Evolutionary conservation across 2,113 vertebrate genomes (phyloP), one percentile per base, ranked within the genome.

Genomic region (Synchiropus splendidus): DNA sequence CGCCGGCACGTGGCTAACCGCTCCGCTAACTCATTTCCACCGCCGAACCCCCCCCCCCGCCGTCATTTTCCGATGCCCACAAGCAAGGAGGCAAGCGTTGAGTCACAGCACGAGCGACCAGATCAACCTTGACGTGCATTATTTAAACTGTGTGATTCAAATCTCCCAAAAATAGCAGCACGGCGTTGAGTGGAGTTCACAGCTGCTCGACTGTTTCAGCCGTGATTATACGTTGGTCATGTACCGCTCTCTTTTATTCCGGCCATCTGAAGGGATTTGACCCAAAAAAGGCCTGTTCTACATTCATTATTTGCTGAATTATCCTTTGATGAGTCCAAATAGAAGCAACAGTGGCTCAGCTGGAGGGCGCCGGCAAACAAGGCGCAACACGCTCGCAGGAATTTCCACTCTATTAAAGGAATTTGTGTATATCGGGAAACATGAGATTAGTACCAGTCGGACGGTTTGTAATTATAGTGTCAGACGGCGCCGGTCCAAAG

Each of bases 381-480:
- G 40, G 42, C 37, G 41, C 43, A 60, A 46, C 39, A 37, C 39
- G 27, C 40, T 51, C 55, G 48, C 38, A 43, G 31, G 58, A 64
- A 63, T 70, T 42, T 65, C 54, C 36, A 61, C 51, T 61, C 61
- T 71, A 75, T 74, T 61, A 63, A 74, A 64, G 50, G 48, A 56
- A 39, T 43, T 12, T 44, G 33, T 64, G 39, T 61, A 60, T 45
- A 63, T 44, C 66, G 65, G 66, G 67, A 58, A 63, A 70, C 51
- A 72, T 45, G 30, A 74, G 61, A 74, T 79, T 74, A 65, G 61
- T 50, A 64, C 61, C 70, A 64, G 64, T 46, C 62, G 67, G 49
- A 43, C 52, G 59, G 38, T 50, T 63, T 16, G 18, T 73, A 75
- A 78, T 79, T 78, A 69, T 77, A 64, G 52, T 58, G 61, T 76